phyloP scores from a whole-genome alignment of 1,140 invertebrate genomes.

The Stegodyphus dumicola region DNA sequence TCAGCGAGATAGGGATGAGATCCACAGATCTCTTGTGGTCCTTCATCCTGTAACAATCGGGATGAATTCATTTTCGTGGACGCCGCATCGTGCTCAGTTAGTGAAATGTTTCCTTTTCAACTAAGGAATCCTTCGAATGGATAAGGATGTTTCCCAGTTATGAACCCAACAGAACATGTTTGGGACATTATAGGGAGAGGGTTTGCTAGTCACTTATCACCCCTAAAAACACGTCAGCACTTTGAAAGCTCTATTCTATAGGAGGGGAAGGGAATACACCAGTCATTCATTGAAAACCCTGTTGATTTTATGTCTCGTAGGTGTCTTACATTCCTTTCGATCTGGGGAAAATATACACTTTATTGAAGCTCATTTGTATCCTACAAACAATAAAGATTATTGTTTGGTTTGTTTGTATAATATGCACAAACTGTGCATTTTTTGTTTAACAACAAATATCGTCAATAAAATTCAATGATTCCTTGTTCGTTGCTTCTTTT shows the following conservation, averaged over 20 bases:
- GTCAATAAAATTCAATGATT: too few relatives aligned
- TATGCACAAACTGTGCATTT: too few relatives aligned
- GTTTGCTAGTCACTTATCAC: neutral
- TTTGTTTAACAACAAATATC: too few relatives aligned
- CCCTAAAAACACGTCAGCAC: neutral
- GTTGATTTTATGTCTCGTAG: neutral
- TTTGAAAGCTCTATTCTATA: neutral
- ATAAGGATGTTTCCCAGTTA: constrained; percentile 66
- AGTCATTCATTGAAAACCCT: neutral
- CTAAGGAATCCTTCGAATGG: constrained; percentile 62
- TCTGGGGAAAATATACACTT: too few relatives aligned
- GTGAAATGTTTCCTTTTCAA: constrained; percentile 57
- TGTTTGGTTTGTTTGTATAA: too few relatives aligned
- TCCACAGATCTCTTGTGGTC: neutral
- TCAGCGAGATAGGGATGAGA: neutral
- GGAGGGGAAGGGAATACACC: neutral
- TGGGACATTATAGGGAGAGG: constrained; percentile 63
- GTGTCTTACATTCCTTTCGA: too few relatives aligned
- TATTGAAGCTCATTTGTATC: too few relatives aligned
- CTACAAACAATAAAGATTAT: too few relatives aligned
- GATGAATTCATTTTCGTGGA: constrained; percentile 8
- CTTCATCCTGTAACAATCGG: neutral
- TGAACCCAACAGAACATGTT: constrained; percentile 68
- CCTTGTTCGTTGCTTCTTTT: too few relatives aligned
- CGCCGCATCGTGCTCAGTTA: constrained; percentile 63